A percentile compares a stretch with the other conserved stretches of the same genome.
Evolutionary conservation across 1,140 invertebrate species (phyloP).

Genomic region (Orius insidiosus): DNA sequence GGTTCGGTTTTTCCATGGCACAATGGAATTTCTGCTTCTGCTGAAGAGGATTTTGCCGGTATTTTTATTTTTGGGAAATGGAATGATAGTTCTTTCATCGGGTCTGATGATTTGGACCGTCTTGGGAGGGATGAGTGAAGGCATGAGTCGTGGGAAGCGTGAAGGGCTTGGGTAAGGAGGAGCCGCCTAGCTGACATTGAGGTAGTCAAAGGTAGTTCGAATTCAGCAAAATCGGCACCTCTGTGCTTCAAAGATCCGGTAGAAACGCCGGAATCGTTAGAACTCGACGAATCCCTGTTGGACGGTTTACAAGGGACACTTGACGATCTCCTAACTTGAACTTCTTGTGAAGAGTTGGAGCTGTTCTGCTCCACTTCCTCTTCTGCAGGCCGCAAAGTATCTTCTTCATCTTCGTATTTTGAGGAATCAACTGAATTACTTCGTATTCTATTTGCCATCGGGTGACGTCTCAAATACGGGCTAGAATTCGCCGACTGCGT

Average conservation of each 20-base stretch:
- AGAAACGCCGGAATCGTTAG: constrained; percentile 68
- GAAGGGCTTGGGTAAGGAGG: constrained; percentile 14
- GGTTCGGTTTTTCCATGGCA: constrained; percentile 25
- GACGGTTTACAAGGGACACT: constrained; percentile 60
- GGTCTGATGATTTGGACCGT: constrained; percentile 57
- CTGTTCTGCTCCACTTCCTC: neutral
- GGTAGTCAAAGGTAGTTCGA: constrained; percentile 44
- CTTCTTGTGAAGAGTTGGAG: constrained; percentile 18
- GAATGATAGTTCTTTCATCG: constrained; percentile 47
- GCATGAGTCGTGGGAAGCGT: constrained; percentile 28
- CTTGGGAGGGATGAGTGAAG: constrained; percentile 46
- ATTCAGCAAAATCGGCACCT: constrained; percentile 42
- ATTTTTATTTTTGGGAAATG: constrained; percentile 43
- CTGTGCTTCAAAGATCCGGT: constrained; percentile 46
- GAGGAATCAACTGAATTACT: constrained; percentile 57
- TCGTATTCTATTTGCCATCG: constrained; percentile 32
- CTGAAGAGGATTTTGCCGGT: constrained; percentile 51
- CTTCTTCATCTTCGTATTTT: constrained; percentile 21
- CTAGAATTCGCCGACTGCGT: constrained; percentile 25
- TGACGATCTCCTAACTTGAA: constrained; percentile 57
- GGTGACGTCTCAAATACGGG: constrained; percentile 37
- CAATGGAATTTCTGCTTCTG: constrained; percentile 52
- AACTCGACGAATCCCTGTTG: constrained; percentile 66
- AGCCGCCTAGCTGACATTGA: constrained; percentile 34
- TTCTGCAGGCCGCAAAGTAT: constrained; percentile 4